Conservation (phyloP, 2,888 invertebrate genomes). For the Ectemnius cavifrons region DNA sequence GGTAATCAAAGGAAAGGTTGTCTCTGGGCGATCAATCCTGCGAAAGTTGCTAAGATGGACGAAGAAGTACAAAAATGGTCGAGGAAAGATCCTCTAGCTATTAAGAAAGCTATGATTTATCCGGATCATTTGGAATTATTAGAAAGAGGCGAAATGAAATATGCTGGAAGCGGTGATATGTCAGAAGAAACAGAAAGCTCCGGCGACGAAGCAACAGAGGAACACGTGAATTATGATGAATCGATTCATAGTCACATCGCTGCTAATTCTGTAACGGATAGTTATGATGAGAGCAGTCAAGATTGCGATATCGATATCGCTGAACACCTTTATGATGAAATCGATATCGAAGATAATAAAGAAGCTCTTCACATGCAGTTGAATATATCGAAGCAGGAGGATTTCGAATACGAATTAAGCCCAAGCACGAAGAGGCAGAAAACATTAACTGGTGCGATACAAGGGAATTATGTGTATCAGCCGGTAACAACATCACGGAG, state of each 20-base stretch:
- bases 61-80: conserved; percentile 99
- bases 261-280: conserved; percentile 76
- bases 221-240: conserved; percentile 72
- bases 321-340: conserved; percentile 86
- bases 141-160: conserved; percentile 93
- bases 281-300: conserved; percentile 75
- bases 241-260: conserved; percentile 75
- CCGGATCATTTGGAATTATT: conserved; percentile 92
- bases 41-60: conserved; percentile 97
- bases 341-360: conserved; percentile 84
- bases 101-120: conserved; percentile 95
- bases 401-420: conserved; percentile 68
- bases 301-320: conserved; percentile 79
- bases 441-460: conserved; percentile 69
- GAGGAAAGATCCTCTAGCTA: conserved; percentile 94
- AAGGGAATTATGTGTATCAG: conserved; percentile 74
- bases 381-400: conserved; percentile 70
- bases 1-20: conserved; percentile 93
- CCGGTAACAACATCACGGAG: conserved; percentile 72
- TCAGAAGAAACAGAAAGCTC: conserved; percentile 85
- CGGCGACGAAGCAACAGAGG: conserved; percentile 79
- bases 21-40: conserved; percentile 98
- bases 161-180: conserved; percentile 82
- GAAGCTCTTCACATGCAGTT: conserved; percentile 81
- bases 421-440: conserved; percentile 73